A percentile compares a stretch with the other conserved stretches of the same genome.
Conservation (phyloP, 2,113 vertebrate species). For the Chloebia gouldiae region DNA sequence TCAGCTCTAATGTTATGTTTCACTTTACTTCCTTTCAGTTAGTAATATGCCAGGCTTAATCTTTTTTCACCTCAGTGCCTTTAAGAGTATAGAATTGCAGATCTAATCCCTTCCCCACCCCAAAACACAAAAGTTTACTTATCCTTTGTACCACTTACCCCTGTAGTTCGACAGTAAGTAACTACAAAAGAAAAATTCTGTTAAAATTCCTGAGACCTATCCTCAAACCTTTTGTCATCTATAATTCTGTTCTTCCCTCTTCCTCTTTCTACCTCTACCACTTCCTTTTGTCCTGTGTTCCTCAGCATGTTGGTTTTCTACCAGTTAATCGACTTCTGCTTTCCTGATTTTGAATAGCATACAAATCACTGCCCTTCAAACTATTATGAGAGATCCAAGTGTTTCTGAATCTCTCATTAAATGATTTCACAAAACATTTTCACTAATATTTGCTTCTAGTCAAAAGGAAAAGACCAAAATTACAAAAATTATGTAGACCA, state of each 20-base stretch:
- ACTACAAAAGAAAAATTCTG: not conserved
- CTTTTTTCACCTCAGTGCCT: not conserved
- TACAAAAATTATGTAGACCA: not conserved
- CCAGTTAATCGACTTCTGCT: not conserved
- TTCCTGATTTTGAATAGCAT: not conserved
- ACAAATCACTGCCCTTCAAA: not conserved
- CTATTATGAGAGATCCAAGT: not conserved
- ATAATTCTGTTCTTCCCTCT: not conserved
- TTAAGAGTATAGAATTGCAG: not conserved
- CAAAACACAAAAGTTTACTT: rapidly evolving
- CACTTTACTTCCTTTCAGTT: not conserved
- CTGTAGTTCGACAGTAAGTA: not conserved
- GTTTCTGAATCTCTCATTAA: not conserved
- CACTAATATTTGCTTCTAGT: not conserved
- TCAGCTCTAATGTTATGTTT: not conserved
- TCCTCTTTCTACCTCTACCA: not conserved
- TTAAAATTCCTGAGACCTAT: not conserved
- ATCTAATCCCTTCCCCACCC: not conserved
- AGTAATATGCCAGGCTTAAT: not conserved
- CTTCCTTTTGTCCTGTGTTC: not conserved
- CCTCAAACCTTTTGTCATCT: not conserved
- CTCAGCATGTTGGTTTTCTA: not conserved
- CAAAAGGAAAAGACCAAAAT: not conserved
- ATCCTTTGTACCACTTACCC: not conserved
- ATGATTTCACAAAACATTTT: not conserved